These are phyloP conservation scores for Sminthurides bifidus DNA, from an alignment of 1,140 invertebrate species.

Conservation along the genomic window DNA sequence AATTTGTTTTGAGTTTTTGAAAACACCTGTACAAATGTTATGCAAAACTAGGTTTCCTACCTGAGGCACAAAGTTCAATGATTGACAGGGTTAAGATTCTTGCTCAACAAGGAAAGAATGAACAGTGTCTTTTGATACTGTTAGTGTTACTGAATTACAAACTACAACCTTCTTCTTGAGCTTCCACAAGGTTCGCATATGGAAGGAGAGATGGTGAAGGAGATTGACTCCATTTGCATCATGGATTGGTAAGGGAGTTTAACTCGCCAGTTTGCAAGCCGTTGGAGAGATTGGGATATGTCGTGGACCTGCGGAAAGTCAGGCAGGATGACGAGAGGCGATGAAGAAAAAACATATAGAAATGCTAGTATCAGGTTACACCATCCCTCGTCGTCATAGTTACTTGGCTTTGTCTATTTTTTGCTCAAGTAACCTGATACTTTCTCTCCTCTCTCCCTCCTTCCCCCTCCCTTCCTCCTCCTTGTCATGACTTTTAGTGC, in stretches of 20 bases:
- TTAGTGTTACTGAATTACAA: too few relatives aligned
- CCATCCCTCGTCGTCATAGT: constrained; percentile 25
- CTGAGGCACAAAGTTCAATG: too few relatives aligned
- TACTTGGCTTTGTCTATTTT: constrained; percentile 27
- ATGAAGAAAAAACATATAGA: constrained; percentile 11
- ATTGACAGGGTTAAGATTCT: constrained; percentile 1
- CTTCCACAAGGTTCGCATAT: not conserved
- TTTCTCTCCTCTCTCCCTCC: constrained; percentile 8
- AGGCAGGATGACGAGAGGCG: not conserved
- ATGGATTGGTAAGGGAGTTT: too few relatives aligned
- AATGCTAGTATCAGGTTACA: constrained; percentile 22
- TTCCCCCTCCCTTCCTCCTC: not conserved
- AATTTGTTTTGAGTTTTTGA: too few relatives aligned
- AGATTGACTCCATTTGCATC: too few relatives aligned
- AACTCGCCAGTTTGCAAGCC: too few relatives aligned
- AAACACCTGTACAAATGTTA: too few relatives aligned
- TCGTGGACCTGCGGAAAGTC: not conserved
- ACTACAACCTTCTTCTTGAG: not conserved
- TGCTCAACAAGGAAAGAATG: not conserved
- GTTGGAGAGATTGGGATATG: too few relatives aligned
- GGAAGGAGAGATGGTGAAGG: not conserved
- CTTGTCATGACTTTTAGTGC: not conserved
- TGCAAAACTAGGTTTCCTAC: too few relatives aligned
- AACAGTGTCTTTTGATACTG: too few relatives aligned
- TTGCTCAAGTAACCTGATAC: constrained; percentile 26